Percentiles rank a stretch among this genome's conserved stretches.
These are phyloP conservation scores for Enteromius viviparus DNA, from an alignment of 2,797 vertebrate genomes.

Conservation along the genomic window DNA sequence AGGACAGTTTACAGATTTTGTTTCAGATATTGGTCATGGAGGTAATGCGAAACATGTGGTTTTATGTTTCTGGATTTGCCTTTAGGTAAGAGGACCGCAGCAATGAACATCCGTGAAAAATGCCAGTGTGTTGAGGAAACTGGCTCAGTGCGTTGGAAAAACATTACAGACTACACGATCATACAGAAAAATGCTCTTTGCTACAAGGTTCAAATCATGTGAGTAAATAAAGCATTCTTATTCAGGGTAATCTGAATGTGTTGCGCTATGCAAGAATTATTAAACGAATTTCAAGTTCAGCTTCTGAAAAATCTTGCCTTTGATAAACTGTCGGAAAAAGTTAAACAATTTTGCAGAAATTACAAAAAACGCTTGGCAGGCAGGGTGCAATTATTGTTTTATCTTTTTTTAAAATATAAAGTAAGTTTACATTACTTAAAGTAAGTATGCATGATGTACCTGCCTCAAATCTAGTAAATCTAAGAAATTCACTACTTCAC, in stretches of 20 bases:
- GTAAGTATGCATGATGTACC: background rate
- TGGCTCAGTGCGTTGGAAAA: slow-evolving; percentile 33
- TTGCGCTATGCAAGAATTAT: background rate
- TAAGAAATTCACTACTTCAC: background rate
- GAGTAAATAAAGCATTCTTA: slow-evolving; percentile 49
- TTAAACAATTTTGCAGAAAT: background rate
- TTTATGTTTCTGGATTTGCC: background rate
- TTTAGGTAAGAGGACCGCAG: slow-evolving; percentile 42
- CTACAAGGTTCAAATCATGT: slow-evolving; percentile 61
- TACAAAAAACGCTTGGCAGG: background rate
- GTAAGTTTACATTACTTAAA: background rate
- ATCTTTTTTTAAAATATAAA: background rate
- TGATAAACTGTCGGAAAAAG: background rate
- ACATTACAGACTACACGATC: slow-evolving; percentile 48
- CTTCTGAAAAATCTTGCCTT: background rate
- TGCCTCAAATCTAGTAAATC: background rate
- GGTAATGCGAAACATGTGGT: background rate
- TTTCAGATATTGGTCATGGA: background rate
- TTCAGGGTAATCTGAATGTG: background rate
- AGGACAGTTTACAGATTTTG: background rate
- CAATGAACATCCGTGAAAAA: slow-evolving; percentile 41
- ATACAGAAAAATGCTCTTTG: slow-evolving; percentile 46
- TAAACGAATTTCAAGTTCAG: background rate
- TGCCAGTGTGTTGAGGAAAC: slow-evolving; percentile 52
- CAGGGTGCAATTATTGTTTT: background rate